These are phyloP conservation scores for Pangasianodon gigas DNA, from an alignment of 2,113 vertebrate genomes.

Conservation along the genomic window DNA sequence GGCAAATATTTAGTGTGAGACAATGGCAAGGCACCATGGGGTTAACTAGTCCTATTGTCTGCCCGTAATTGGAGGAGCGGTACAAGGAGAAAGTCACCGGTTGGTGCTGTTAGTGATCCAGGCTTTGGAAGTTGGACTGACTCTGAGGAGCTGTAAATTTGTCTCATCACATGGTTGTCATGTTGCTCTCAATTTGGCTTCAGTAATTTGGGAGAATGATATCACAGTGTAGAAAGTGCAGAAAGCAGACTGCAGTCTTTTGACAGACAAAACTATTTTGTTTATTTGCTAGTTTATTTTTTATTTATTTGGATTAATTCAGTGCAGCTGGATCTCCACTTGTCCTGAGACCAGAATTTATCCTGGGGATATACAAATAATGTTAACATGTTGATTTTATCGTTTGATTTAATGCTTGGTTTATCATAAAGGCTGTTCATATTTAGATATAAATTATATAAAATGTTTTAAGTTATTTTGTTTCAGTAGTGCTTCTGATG, in stretches of 20 bases:
- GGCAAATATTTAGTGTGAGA: conserved; percentile 85
- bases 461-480: not conserved
- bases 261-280: not conserved
- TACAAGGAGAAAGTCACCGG: conserved; percentile 42
- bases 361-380: not conserved
- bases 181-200: not conserved
- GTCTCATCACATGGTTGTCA: conserved; percentile 27
- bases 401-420: too few relatives aligned
- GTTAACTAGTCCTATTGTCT: conserved; percentile 75
- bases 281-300: not conserved
- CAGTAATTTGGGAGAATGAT: not conserved
- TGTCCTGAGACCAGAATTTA: not conserved
- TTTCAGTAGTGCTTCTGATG: not conserved
- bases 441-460: too few relatives aligned
- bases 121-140: conserved; percentile 50
- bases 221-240: not conserved
- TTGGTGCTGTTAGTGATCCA: conserved; percentile 62
- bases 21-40: conserved; percentile 75
- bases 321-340: not conserved
- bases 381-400: too few relatives aligned
- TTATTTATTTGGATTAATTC: not conserved
- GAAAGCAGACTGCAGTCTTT: not conserved
- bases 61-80: conserved; percentile 66
- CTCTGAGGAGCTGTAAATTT: conserved; percentile 50
- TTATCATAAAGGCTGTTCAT: too few relatives aligned